phyloP scores from a whole-genome alignment of 2,797 vertebrate genomes.

The Tarsius wallacei region DNA sequence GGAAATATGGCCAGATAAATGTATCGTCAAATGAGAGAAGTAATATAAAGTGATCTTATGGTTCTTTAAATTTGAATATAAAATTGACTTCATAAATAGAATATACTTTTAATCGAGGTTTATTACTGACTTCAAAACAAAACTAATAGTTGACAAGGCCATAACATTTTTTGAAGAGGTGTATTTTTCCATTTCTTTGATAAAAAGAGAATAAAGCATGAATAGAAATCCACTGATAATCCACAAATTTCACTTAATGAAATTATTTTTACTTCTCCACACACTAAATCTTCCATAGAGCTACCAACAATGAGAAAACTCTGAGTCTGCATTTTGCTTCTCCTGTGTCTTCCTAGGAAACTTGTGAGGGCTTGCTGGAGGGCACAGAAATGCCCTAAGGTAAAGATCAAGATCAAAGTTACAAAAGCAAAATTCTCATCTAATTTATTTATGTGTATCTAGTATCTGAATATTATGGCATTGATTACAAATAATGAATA shows the following conservation, averaged over 20 bases:
- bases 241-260: not conserved
- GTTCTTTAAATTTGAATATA: constrained; percentile 31
- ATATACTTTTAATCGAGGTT: not conserved
- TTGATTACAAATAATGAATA: constrained; percentile 40
- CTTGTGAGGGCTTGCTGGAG: not conserved
- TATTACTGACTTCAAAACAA: constrained; percentile 55
- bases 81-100: constrained; percentile 57
- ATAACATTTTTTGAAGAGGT: not conserved
- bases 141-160: not conserved
- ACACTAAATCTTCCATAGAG: not conserved
- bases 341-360: not conserved
- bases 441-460: not conserved
- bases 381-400: not conserved
- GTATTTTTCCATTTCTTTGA: constrained; percentile 29
- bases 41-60: not conserved
- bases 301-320: not conserved
- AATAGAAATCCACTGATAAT: not conserved
- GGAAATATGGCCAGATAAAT: constrained; percentile 1
- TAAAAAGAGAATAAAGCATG: constrained; percentile 49
- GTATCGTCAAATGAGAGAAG: constrained; percentile 12
- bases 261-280: not conserved
- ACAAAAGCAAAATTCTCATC: not conserved
- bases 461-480: not conserved
- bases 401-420: not conserved
- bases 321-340: not conserved